Evolutionary conservation across 2,797 vertebrate species (phyloP).

Genomic region (Rhabdophis nuchalis): DNA sequence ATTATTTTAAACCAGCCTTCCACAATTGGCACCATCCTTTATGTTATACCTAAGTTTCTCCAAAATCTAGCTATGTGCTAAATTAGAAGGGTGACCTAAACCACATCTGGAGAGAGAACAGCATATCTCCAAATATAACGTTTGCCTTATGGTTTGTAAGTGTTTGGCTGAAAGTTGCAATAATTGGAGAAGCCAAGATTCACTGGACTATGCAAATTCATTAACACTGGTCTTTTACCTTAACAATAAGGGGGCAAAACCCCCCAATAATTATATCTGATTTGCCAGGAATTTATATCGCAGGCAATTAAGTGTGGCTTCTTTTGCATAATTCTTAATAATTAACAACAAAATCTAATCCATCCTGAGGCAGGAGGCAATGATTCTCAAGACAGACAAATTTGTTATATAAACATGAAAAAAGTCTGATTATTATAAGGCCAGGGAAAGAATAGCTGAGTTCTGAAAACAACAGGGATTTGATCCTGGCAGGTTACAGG

Average conservation of each 20-base stretch:
- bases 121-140: background rate
- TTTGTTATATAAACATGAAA: background rate
- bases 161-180: background rate
- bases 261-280: background rate
- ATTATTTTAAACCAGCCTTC: background rate
- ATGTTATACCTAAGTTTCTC: background rate
- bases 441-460: background rate
- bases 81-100: background rate
- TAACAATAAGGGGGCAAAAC: background rate
- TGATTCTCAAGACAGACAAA: background rate
- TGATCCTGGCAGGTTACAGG: background rate
- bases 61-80: background rate
- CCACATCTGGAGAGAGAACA: background rate
- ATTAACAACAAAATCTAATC: background rate
- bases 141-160: background rate
- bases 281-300: background rate
- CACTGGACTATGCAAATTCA: background rate
- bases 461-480: background rate
- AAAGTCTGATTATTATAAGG: background rate
- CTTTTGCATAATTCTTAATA: background rate
- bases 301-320: background rate
- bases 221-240: background rate
- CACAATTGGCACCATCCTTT: background rate
- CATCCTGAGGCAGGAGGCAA: background rate
- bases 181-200: background rate